Evolutionary conservation across 2,113 vertebrate genomes (phyloP).

Genomic region (Myotis davidii): DNA sequence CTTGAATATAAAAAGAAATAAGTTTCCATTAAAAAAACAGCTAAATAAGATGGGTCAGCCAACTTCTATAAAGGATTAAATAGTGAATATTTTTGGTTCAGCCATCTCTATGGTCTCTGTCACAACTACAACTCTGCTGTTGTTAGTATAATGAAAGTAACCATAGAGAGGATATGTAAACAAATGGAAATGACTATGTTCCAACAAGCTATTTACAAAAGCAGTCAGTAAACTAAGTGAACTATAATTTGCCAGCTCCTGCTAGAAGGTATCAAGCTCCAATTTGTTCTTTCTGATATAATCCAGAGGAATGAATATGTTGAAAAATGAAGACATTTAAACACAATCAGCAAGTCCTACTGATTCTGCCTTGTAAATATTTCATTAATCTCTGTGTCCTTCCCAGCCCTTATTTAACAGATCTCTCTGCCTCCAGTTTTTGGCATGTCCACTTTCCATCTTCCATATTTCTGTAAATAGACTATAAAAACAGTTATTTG

Average conservation of each 20-base stretch:
- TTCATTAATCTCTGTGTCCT: not conserved
- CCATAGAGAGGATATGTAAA: not conserved
- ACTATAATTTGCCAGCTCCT: not conserved
- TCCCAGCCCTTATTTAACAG: not conserved
- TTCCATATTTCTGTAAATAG: not conserved
- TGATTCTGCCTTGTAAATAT: not conserved
- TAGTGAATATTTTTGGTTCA: constrained; percentile 15
- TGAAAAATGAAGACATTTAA: constrained; percentile 2
- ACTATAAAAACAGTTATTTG: not conserved
- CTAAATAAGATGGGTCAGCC: not conserved
- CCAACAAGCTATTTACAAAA: not conserved
- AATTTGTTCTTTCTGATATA: not conserved
- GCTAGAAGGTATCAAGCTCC: not conserved
- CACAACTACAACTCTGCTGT: not conserved
- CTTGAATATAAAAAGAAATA: constrained; percentile 46
- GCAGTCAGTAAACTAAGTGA: not conserved
- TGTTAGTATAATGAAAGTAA: not conserved
- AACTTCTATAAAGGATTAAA: not conserved
- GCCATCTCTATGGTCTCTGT: not conserved
- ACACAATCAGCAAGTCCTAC: not conserved
- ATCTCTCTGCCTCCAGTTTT: not conserved
- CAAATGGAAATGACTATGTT: not conserved
- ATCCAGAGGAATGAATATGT: not conserved
- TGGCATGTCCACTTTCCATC: not conserved
- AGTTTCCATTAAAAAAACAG: not conserved